A percentile compares a stretch with the other conserved stretches of the same genome.
Evolutionary conservation across 2,888 invertebrate genomes (phyloP).

Genomic region (Podotricha telesiphe): DNA sequence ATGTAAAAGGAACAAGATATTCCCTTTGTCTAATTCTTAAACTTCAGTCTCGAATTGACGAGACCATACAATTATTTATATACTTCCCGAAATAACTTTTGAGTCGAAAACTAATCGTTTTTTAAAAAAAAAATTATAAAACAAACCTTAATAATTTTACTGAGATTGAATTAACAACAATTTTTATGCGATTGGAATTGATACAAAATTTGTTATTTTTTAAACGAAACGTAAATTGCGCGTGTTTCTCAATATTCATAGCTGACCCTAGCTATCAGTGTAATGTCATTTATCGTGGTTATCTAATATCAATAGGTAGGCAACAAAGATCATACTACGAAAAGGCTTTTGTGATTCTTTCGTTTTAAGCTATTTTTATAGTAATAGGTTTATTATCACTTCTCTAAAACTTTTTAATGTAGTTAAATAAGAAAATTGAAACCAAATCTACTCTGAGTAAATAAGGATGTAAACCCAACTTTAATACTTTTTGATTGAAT

Average conservation of each 20-base stretch:
- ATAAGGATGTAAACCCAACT: no score
- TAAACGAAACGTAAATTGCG: neutral
- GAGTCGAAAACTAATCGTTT: no score
- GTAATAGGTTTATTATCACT: slow-evolving; percentile 22
- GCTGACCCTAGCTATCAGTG: slow-evolving; percentile 7
- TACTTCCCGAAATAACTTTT: no score
- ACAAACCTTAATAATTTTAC: no score
- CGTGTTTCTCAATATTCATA: neutral
- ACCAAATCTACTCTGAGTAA: no score
- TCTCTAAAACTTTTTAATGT: slow-evolving; percentile 17
- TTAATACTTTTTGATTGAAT: no score
- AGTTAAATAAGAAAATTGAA: slow-evolving; percentile 21
- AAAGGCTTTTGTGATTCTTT: slow-evolving; percentile 32
- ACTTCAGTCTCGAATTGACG: no score
- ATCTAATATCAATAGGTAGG: slow-evolving; percentile 23
- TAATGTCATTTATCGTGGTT: slow-evolving; percentile 13
- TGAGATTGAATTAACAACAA: neutral
- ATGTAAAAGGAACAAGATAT: no score
- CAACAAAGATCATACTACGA: slow-evolving; percentile 18
- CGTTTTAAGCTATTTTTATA: slow-evolving; percentile 36
- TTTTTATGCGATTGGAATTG: slow-evolving; percentile 12
- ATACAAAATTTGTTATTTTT: neutral
- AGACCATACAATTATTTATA: no score
- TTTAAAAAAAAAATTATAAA: no score
- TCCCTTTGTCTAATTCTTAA: no score